A percentile compares a stretch with the other conserved stretches of the same genome.
Conservation (phyloP, 1,140 invertebrate species). For the Diorhabda sublineata region DNA sequence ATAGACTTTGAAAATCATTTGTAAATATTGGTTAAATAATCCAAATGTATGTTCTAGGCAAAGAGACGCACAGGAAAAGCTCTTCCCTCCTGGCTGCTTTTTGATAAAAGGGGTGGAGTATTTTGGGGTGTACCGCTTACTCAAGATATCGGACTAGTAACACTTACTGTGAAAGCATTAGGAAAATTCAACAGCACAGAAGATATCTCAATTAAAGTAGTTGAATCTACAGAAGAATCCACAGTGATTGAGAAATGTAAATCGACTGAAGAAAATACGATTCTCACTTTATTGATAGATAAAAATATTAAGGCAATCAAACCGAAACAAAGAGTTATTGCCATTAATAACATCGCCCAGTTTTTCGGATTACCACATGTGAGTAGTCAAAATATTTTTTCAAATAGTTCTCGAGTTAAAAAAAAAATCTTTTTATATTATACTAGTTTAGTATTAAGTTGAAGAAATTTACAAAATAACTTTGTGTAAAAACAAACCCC, state of each 20-base stretch:
- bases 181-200: constrained; percentile 20
- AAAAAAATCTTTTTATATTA: no score
- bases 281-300: constrained; percentile 51
- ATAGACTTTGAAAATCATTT: no score
- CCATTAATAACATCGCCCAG: constrained; percentile 53
- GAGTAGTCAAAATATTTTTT: constrained; percentile 34
- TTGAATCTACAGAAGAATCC: constrained; percentile 14
- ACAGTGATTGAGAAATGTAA: constrained; percentile 31
- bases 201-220: constrained; percentile 23
- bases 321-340: constrained; percentile 49
- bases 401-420: neutral
- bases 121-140: constrained; percentile 43
- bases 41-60: constrained; percentile 34
- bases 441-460: no score
- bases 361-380: constrained; percentile 54
- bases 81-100: constrained; percentile 43
- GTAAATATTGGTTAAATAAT: no score
- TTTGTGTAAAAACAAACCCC: no score
- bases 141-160: constrained; percentile 36
- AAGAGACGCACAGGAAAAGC: constrained; percentile 32
- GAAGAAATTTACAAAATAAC: no score
- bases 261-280: constrained; percentile 37
- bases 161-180: constrained; percentile 31
- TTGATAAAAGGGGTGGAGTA: constrained; percentile 39
- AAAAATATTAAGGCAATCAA: constrained; percentile 49